Evolutionary conservation across 23 tunicate genomes (phyloP).

Genomic region (Oikopleura vanhoeffeni): DNA sequence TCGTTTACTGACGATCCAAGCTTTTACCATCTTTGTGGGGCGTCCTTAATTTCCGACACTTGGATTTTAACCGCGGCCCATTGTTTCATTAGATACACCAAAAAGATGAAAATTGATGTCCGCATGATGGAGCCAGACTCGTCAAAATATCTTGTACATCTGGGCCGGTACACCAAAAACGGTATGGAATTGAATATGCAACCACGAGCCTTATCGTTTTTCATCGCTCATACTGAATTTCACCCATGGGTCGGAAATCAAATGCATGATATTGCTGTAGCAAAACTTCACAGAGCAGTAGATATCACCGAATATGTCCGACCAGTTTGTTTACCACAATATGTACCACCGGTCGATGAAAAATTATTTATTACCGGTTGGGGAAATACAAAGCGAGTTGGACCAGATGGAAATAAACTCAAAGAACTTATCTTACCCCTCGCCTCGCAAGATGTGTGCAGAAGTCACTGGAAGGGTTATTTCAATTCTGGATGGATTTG

Average conservation of each 20-base stretch:
- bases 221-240: slow-evolving; percentile 44
- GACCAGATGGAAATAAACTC: background rate
- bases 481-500: slow-evolving; percentile 69
- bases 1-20: slow-evolving; percentile 48
- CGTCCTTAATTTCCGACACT: slow-evolving; percentile 28
- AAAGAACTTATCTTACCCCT: slow-evolving; percentile 55
- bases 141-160: slow-evolving; percentile 21
- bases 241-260: slow-evolving; percentile 27
- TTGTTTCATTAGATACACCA: slow-evolving; percentile 43
- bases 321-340: slow-evolving; percentile 41
- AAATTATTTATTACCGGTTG: slow-evolving; percentile 62
- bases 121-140: slow-evolving; percentile 15
- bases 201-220: slow-evolving; percentile 29
- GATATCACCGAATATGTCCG: slow-evolving; percentile 30
- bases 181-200: slow-evolving; percentile 19
- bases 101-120: slow-evolving; percentile 11
- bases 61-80: slow-evolving; percentile 87
- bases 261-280: slow-evolving; percentile 58
- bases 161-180: slow-evolving; percentile 38
- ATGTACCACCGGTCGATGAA: background rate
- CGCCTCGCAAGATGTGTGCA: slow-evolving; percentile 25
- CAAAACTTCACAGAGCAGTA: slow-evolving; percentile 22
- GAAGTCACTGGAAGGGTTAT: slow-evolving; percentile 35
- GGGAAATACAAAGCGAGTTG: slow-evolving; percentile 22
- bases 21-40: slow-evolving; percentile 60